phyloP scores from a whole-genome alignment of 2,797 vertebrate species.

The Sciaenops ocellatus region DNA sequence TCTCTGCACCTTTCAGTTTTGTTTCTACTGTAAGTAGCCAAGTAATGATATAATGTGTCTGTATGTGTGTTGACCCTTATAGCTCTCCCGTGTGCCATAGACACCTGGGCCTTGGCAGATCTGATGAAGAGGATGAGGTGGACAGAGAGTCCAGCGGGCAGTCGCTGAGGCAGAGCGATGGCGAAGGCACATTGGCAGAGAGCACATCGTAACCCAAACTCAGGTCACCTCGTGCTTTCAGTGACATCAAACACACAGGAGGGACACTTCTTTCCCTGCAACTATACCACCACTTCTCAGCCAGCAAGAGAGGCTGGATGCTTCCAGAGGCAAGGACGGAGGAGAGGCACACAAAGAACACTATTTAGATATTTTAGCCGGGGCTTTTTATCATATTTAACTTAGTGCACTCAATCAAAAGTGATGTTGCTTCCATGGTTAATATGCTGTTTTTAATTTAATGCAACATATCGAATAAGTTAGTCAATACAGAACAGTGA shows the following conservation, averaged over 20 bases:
- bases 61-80: constrained; percentile 65
- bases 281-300: constrained; percentile 43
- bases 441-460: constrained; percentile 31
- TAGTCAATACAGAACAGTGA: constrained; percentile 35
- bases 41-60: constrained; percentile 62
- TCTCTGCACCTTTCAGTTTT: neutral
- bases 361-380: constrained; percentile 17
- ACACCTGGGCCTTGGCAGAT: constrained; percentile 83
- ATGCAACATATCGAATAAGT: constrained; percentile 42
- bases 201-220: constrained; percentile 81
- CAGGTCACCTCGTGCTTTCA: constrained; percentile 56
- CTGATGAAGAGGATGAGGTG: constrained; percentile 86
- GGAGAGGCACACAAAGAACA: constrained; percentile 15
- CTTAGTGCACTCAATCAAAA: constrained; percentile 28
- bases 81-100: constrained; percentile 88
- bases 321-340: constrained; percentile 40
- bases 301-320: constrained; percentile 20
- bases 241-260: constrained; percentile 62
- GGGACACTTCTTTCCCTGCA: constrained; percentile 37
- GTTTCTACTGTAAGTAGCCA: constrained; percentile 20
- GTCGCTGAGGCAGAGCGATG: constrained; percentile 85
- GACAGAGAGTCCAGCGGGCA: constrained; percentile 66
- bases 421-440: constrained; percentile 29
- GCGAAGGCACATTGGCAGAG: constrained; percentile 84
- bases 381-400: constrained; percentile 25